These are phyloP conservation scores for Dermochelys coriacea DNA, from an alignment of 2,797 vertebrate genomes.

Conservation along the genomic window DNA sequence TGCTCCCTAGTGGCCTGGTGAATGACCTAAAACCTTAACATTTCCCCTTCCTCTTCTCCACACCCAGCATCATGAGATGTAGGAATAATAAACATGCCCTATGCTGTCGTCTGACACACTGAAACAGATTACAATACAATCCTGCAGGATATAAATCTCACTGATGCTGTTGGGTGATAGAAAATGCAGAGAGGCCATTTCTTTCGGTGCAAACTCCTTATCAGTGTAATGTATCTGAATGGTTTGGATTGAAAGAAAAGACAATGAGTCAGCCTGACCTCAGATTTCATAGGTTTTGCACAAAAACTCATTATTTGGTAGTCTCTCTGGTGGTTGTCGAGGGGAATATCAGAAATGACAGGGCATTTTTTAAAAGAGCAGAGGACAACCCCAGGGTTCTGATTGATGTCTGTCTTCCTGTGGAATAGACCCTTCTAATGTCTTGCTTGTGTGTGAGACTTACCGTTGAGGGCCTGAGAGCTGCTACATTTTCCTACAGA, in stretches of 20 bases:
- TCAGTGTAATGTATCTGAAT: background rate
- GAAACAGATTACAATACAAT: background rate
- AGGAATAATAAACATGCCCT: conserved; percentile 19
- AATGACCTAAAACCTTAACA: conserved; percentile 39
- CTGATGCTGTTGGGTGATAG: rapidly evolving
- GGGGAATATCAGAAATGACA: rapidly evolving
- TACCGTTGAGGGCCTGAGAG: background rate
- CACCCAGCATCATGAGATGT: background rate
- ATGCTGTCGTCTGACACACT: background rate
- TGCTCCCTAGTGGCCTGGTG: conserved; percentile 6
- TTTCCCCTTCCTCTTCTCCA: conserved; percentile 29
- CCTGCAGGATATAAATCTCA: background rate
- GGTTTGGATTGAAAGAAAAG: background rate
- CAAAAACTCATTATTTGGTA: rapidly evolving
- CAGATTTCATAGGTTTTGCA: background rate
- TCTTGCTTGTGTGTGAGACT: background rate
- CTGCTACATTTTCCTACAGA: background rate
- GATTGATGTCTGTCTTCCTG: background rate
- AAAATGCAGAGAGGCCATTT: conserved; percentile 13
- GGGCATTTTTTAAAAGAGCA: background rate
- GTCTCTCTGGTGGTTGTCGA: background rate
- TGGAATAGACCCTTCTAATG: rapidly evolving
- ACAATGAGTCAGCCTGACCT: background rate
- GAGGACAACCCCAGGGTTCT: background rate
- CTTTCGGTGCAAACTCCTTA: background rate